Conservation (phyloP, 1,140 invertebrate species). For the Meteorus sp. region DNA sequence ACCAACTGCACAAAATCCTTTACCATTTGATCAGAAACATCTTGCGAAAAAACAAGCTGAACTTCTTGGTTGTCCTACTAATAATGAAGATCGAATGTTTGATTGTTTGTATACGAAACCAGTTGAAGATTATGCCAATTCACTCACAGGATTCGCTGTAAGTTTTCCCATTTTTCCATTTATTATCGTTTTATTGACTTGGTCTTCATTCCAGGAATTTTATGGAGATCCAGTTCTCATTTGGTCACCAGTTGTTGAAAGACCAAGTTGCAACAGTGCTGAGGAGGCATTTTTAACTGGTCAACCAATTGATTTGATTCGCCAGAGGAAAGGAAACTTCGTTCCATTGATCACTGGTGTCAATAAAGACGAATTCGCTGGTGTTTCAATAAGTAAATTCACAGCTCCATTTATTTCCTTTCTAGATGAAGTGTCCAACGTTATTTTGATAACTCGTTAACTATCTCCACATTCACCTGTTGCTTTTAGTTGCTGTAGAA, state of each 20-base stretch:
- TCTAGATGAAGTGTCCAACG: too few relatives aligned
- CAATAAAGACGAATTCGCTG: conserved; percentile 68
- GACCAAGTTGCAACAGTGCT: conserved; percentile 65
- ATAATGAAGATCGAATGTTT: conserved; percentile 62
- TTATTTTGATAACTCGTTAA: too few relatives aligned
- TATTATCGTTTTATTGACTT: too few relatives aligned
- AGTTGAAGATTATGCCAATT: conserved; percentile 36
- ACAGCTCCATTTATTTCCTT: too few relatives aligned
- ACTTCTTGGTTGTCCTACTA: conserved; percentile 67
- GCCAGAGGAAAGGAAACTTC: too few relatives aligned
- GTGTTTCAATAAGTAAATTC: conserved; percentile 39
- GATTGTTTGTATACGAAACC: conserved; percentile 65
- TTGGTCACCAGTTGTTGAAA: conserved; percentile 71
- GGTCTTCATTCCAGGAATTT: conserved; percentile 59
- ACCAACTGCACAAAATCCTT: conserved; percentile 62
- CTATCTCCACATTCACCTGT: not conserved
- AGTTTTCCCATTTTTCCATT: too few relatives aligned
- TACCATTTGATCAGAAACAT: conserved; percentile 61
- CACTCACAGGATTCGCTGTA: conserved; percentile 23
- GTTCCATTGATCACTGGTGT: conserved; percentile 69
- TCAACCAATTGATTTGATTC: too few relatives aligned
- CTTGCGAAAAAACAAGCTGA: conserved; percentile 70
- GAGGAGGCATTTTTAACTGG: conserved; percentile 65
- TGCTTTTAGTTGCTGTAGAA: conserved; percentile 52
- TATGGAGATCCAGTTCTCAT: conserved; percentile 63